Base-by-base conservation (phyloP, 2,888 invertebrate genomes). In the Bellardia pandia region DNA sequence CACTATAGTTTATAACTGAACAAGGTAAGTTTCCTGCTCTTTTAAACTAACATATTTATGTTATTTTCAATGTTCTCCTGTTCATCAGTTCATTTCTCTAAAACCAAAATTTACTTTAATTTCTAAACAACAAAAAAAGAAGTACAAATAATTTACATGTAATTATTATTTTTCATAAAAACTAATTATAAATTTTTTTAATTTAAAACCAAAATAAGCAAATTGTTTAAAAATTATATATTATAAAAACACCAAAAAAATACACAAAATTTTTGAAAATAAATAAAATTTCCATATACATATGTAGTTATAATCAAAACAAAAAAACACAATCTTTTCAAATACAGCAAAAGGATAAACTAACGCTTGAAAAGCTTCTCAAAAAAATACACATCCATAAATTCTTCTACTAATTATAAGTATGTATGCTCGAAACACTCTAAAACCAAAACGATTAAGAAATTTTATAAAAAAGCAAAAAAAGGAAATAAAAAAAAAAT, bases 101-200 rank as follows among this genome's bases (percentile, higher is more conserved):
- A 2, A 37, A 37, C 53, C 77, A 71, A 66, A 33, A 62, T n/a
- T 3, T 40, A 9, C 45, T 37, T 23, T n/a, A 8, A 16, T n/a
- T 33, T 72, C 42, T 48, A 37, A 40, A 7, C 3, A 33, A 16
- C 23, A 23, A 30, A 80, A 80, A 76, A 56, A 53, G 23, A 85
- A 85, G 85, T 85, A 85, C 85, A 85, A 85, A 85, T 79, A 23
- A 85, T 85, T 85, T 85, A 85, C 74, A 75, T 75, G 69, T 62
- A 69, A 42, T 42, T 74, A 76, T 40, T 30, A n/a, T 2, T 37
- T 72, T 16, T 30, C 16, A 33, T 14, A 30, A 13, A 64, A 71
- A 9, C 33, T 71, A 37, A 33, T 11, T 51, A 53, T 53, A 60
- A 33, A 40, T 68, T 76, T 64, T 6, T 72, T 79, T 80, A 30